Evolutionary conservation across 2,113 vertebrate species (phyloP).

Genomic region (Pedionomus torquatus): DNA sequence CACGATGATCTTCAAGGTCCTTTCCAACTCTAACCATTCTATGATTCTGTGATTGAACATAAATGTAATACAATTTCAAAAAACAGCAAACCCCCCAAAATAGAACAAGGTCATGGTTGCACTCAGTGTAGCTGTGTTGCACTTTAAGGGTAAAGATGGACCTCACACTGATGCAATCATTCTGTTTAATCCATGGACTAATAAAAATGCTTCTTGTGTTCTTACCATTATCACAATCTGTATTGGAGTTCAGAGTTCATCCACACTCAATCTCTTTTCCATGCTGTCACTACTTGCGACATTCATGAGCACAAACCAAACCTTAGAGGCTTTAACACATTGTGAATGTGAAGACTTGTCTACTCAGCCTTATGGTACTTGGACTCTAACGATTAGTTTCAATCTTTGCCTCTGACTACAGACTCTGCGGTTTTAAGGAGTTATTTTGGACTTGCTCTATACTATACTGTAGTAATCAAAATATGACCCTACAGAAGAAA

Average conservation of each 20-base stretch:
- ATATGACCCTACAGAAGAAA: background rate
- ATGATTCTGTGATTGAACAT: no score
- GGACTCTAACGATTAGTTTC: background rate
- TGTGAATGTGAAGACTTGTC: background rate
- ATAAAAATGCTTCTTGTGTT: background rate
- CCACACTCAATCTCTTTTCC: background rate
- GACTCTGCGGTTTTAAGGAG: background rate
- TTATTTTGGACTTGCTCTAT: background rate
- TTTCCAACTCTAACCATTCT: no score
- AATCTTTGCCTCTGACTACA: background rate
- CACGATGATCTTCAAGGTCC: no score
- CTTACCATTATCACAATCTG: background rate
- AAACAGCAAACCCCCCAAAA: background rate
- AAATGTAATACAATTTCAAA: background rate
- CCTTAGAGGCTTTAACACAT: background rate
- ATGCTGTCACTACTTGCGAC: background rate
- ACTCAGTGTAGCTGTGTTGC: background rate
- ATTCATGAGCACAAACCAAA: background rate
- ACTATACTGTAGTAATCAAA: background rate
- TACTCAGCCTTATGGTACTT: background rate
- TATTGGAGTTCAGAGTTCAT: background rate
- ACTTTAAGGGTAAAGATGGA: background rate
- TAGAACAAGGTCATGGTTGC: background rate
- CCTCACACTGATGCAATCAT: background rate
- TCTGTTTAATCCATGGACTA: background rate